Base-by-base conservation (phyloP, 2,888 invertebrate species). In the Eupithecia abbreviata region DNA sequence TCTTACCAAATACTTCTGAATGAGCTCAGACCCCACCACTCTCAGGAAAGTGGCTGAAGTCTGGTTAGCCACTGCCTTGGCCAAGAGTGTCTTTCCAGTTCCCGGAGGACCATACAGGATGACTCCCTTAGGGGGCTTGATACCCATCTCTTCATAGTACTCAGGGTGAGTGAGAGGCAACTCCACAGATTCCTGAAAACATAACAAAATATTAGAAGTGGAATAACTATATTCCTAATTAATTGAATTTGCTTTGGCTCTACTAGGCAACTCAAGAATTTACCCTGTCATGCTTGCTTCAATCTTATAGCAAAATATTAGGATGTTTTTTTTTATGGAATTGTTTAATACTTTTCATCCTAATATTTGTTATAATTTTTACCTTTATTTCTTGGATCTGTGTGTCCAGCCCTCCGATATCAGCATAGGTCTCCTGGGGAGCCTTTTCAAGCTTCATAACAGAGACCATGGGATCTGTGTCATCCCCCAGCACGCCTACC, bases 391-490 rank as follows among this genome's bases (percentile, higher is more conserved):
- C 95, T 78, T 95, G 99, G 89, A 99, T 99, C 93, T 99, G 99
- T 55, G 98, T 98, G 89, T 99, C 99, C 13, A 99, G 95, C 18
- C 99, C 99, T 88, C 99, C 99, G 91, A 99, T 99, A 93, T 99
- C 99, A 15, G 99, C 99, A 90, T 99, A 99, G 0, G 99, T 99
- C 94, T 99, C 99, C 90, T 99, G 99, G 0, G 99, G 99, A 10
- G 99, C 99, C 89, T 99, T 99, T 90, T 99, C 99, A 69, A 99
- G 94, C 91, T 99, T 99, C 99, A 99, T 99, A 2, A 99, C 99
- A 13, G 99, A 99, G 3, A 99, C 99, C 99, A 99, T 99, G 5
- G 99, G 99, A 93, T 99, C 99, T 13, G 99, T 99, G 89, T 99
- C 99, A 93, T 99, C 99, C 43, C 98, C 98, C n/a, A 99, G 93